Evolutionary conservation across 2,888 invertebrate genomes (phyloP), one percentile per base, ranked within the genome.

Genomic region (Pristionchus arcanus): DNA sequence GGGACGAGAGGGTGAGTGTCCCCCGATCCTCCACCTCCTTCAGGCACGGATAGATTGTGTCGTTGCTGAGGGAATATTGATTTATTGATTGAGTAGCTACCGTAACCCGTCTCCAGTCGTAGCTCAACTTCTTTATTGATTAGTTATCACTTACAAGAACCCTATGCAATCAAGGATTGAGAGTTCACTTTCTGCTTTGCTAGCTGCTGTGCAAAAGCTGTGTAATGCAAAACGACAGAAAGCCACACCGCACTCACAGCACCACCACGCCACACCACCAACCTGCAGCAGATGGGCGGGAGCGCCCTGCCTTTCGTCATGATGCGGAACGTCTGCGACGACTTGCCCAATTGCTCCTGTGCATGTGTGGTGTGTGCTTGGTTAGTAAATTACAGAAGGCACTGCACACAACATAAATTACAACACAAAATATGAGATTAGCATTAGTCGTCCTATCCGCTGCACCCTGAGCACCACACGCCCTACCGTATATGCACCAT

Each of bases 241-340:
- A 81, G 81, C 25, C 7, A 28, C n/a, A 53, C 28, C 25, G 21
- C 84, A 85, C 84, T 21, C 55, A 55, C 55, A 2, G 37, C 84
- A 85, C 59, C 83, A 59, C 84, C 16, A 49, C 59, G 37, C 59
- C 59, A 59, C 59, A 83, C 83, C 31, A 34, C 59, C 1, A 15
- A 85, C 55, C 84, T 31, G 59, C 84, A 85, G 59, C 84, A 85
- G 49, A 85, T 55, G 25, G 49, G 59, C 84, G 59, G 31, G 59
- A 55, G 59, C 34, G 59, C 84, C 31, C 34, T 19, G 84, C 21
- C 31, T 13, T 34, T 59, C 1, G 84, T 31, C 84, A 34, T 53
- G 28, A 81, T 25, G 15, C 49, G 81, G 53, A 19, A 42, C 42
- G 81, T 53, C 49, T 25, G 42, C 21, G 81, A 81, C 19, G 16